A percentile compares a stretch with the other conserved stretches of the same genome.
Conservation (phyloP, 2,113 vertebrate species). For the Hippocampus comes region DNA sequence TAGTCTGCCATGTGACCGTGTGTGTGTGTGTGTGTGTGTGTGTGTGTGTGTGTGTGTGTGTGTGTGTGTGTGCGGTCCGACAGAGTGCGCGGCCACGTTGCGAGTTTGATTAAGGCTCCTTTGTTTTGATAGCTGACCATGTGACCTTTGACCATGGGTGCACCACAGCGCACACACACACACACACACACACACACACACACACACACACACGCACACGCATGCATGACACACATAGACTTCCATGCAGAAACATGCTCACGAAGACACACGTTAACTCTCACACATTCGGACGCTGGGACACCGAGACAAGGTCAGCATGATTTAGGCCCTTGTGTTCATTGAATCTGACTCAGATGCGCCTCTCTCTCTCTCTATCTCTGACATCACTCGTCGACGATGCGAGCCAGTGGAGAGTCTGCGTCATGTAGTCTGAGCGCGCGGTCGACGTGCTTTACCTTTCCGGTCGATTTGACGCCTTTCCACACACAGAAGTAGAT, state of each 20-base stretch:
- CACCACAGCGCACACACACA: too few relatives aligned
- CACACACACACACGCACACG: background rate
- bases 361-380: background rate
- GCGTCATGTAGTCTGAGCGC: background rate
- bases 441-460: slow-evolving; percentile 52
- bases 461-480: slow-evolving; percentile 79
- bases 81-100: background rate
- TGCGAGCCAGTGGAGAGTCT: background rate
- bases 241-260: background rate
- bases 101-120: background rate
- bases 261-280: background rate
- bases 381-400: background rate
- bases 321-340: background rate
- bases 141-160: slow-evolving; percentile 4
- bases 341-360: background rate
- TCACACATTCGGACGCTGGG: background rate
- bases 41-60: too few relatives aligned
- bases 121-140: background rate
- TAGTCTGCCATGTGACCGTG: slow-evolving; percentile 44
- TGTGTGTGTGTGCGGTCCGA: background rate
- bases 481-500: slow-evolving; percentile 84
- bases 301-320: background rate
- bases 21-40: too few relatives aligned
- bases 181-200: background rate
- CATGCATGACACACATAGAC: background rate